Base-by-base conservation (phyloP, 2,797 vertebrate genomes). In the Heliangelus exortis region DNA sequence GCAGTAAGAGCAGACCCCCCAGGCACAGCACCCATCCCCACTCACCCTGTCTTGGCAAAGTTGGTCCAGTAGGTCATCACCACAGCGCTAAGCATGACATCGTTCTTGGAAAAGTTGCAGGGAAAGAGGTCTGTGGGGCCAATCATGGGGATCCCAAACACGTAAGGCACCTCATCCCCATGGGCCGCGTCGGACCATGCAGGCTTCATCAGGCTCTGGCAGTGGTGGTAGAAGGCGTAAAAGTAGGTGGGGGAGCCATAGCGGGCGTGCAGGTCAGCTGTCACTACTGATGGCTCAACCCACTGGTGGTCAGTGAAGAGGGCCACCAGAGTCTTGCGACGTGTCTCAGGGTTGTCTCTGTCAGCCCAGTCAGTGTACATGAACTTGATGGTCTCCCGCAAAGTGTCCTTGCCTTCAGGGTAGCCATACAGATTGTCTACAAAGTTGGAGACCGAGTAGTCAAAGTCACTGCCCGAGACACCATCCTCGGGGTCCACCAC, bases 41-140 rank as follows among this genome's bases (percentile, higher is more conserved):
- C 99, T 99, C 97, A 99, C 99, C 99, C 99, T 33, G 99, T 99
- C 97, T 99, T 99, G 97, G 99, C 99, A 96, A 99, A 99, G 98
- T 99, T 99, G 97, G 99, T 99, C 99, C 99, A 99, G 98, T 99
- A 99, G 94, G 99, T 99, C 99, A 99, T 99, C 92, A 99, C 99
- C 31, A 99, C 99, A 1, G 99, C 99, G 1, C 99, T 99, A 90
- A 99, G 99, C 99, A 99, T 99, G 87, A 99, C 98, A 4, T 99
- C 99, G 1, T 99, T 99, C 98, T 99, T 99, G 95, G 99, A 99
- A 98, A 99, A 99, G 97, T 99, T 99, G 97, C 99, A 99, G 80
- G 99, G 99, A 95, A 99, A 99, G 88, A 99, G 98, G 97, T 99
- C 99, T 10, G 99, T 99, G 86, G 99, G 99, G 54, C 99, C 99